These are phyloP conservation scores for Cyrtodaria siliqua DNA, from an alignment of 2,888 invertebrate species.

Conservation along the genomic window DNA sequence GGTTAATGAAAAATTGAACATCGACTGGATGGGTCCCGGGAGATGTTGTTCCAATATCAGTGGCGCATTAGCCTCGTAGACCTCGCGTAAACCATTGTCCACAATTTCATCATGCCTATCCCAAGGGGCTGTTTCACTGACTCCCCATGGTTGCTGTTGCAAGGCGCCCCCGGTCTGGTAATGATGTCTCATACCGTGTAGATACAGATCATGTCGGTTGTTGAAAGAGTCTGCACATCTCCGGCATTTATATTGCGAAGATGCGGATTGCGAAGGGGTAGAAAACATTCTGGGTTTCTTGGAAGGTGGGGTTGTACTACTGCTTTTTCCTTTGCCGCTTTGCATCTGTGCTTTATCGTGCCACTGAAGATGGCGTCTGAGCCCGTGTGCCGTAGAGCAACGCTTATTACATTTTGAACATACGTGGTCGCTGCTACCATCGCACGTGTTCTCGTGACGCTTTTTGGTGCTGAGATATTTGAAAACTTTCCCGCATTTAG, in stretches of 20 bases:
- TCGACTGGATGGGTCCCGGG: constrained; percentile 2
- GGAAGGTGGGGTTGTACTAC: too few relatives aligned
- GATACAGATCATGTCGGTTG: constrained; percentile 22
- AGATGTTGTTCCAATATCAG: constrained; percentile 8
- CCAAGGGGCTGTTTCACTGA: constrained; percentile 18
- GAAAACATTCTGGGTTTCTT: too few relatives aligned
- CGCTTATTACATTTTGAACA: background rate
- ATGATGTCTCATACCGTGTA: constrained; percentile 27
- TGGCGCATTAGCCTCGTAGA: constrained; percentile 8
- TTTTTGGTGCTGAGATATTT: background rate
- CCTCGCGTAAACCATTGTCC: constrained; percentile 1
- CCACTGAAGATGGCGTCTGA: constrained; percentile 7
- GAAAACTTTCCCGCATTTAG: too few relatives aligned
- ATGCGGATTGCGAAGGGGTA: background rate
- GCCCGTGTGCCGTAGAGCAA: constrained; percentile 2
- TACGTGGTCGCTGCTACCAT: background rate
- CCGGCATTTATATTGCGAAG: constrained; percentile 11
- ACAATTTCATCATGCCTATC: constrained; percentile 7
- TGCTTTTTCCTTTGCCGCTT: too few relatives aligned
- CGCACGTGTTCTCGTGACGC: background rate
- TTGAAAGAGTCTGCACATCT: constrained; percentile 21
- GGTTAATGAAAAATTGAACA: constrained; percentile 2
- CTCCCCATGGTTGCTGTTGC: constrained; percentile 25
- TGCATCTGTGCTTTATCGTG: background rate
- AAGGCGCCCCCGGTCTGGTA: constrained; percentile 17